Base-by-base conservation (phyloP, 2,888 invertebrate species). In the Perizoma affinitatum region DNA sequence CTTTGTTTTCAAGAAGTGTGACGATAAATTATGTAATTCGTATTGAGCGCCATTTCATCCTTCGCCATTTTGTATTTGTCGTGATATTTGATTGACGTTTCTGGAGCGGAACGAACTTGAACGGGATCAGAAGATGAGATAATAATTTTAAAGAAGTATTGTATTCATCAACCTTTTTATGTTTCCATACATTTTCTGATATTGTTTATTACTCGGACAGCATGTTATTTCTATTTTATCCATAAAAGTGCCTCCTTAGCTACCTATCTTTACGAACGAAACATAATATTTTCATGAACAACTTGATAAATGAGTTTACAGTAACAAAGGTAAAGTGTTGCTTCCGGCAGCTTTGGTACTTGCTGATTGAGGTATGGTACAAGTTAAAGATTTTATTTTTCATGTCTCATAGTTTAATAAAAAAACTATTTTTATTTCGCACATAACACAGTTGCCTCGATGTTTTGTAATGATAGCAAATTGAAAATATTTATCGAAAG, bases 61-160 rank as follows among this genome's bases (percentile, higher is more conserved):
- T 76, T 66, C 72, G 70, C 69, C 75, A 70, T 71, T 73, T 72
- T 72, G 74, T 71, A 79, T 81, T 22, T 80, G 83, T 82, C 78
- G 67, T 71, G 69, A 65, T 67, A 63, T 76, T 73, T 80, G 80
- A 82, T 76, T 79, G 82, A 82, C 79, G 67, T 73, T 63, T 67
- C 61, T 65, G 58, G 70, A 65, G 59, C 68, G 36, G 10, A 6
- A 41, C n/a, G 49, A 60, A 51, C 48, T 56, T 62, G 54, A 58
- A 58, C 38, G 47, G 50, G 58, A 44, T 56, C 50, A 45, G 53
- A 49, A 49, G 40, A 38, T 53, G 38, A 52, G 40, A 40, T 47
- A 47, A 53, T 40, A 51, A 7, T 52, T 36, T 53, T 36, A 11
- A 22, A 9, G 53, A 46, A 46, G 45, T 22, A 38, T 38, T 38